Conservation (phyloP, 1,140 invertebrate genomes). For the Zelostemma sp. region DNA sequence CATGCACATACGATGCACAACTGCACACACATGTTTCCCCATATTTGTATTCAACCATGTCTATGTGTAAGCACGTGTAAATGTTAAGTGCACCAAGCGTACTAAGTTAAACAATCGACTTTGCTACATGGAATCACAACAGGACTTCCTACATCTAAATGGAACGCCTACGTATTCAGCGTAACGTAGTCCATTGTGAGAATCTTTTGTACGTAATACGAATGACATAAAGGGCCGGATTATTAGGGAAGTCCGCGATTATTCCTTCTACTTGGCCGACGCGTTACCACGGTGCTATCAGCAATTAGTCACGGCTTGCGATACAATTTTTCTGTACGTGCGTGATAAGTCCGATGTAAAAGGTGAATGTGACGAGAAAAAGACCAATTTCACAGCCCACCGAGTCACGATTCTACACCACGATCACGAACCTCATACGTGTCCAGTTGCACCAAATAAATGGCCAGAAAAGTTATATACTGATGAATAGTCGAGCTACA, state of each 20-base stretch:
- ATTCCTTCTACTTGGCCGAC: background rate
- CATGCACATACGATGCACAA: constrained; percentile 10
- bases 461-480: background rate
- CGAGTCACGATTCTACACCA: constrained; percentile 23
- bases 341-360: background rate
- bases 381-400: constrained; percentile 21
- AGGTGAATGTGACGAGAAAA: background rate
- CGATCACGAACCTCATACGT: constrained; percentile 4
- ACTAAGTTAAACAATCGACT: constrained; percentile 4
- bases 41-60: background rate
- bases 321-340: background rate
- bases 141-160: background rate
- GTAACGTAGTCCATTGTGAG: background rate
- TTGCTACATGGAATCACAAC: background rate
- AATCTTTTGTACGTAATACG: background rate
- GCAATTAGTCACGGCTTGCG: background rate
- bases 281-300: background rate
- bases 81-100: background rate
- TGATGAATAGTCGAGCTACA: background rate
- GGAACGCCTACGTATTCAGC: background rate
- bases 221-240: background rate
- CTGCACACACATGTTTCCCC: background rate
- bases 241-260: background rate
- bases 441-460: constrained; percentile 13
- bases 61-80: background rate